Evolutionary conservation across 2,888 invertebrate genomes (phyloP).

Genomic region (Drosophila mercatorum): DNA sequence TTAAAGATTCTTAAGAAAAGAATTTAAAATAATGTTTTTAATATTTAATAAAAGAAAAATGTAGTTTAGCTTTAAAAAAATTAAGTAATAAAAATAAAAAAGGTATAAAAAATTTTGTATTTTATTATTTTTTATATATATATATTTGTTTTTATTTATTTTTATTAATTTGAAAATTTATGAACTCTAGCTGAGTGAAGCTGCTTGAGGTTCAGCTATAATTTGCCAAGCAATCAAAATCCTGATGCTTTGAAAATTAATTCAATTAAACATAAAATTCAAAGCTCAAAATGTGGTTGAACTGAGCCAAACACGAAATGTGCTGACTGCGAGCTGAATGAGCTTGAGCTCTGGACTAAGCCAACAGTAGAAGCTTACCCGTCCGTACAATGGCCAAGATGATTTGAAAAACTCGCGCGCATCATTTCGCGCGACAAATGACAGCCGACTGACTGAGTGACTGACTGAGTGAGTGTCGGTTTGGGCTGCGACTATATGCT

Average conservation of each 20-base stretch:
- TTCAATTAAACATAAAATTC: conserved; percentile 66
- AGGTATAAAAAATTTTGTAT: too few species aligned
- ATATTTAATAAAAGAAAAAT: too few species aligned
- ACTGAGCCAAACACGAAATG: conserved; percentile 48
- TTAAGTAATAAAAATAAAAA: too few species aligned
- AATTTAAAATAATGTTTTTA: too few species aligned
- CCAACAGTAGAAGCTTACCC: conserved; percentile 2
- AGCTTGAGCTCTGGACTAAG: conserved; percentile 29
- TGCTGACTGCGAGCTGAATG: conserved; percentile 59
- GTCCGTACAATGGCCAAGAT: conserved; percentile 53
- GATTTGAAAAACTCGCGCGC: conserved; percentile 59
- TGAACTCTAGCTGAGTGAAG: not conserved
- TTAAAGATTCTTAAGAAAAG: too few species aligned
- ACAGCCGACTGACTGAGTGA: conserved; percentile 27
- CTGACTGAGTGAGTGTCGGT: conserved; percentile 7
- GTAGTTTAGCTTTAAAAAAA: too few species aligned
- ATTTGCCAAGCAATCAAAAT: not conserved
- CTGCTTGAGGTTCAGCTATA: not conserved
- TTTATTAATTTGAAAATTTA: not conserved
- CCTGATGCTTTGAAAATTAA: conserved; percentile 47
- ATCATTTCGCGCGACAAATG: conserved; percentile 62
- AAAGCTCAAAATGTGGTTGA: conserved; percentile 52
- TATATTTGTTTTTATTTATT: too few species aligned
- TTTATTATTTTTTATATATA: too few species aligned
- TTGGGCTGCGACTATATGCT: conserved; percentile 28